A percentile compares a stretch with the other conserved stretches of the same genome.
These are phyloP conservation scores for Cichlasoma orientale DNA, from an alignment of 2,797 vertebrate species.

Conservation along the genomic window DNA sequence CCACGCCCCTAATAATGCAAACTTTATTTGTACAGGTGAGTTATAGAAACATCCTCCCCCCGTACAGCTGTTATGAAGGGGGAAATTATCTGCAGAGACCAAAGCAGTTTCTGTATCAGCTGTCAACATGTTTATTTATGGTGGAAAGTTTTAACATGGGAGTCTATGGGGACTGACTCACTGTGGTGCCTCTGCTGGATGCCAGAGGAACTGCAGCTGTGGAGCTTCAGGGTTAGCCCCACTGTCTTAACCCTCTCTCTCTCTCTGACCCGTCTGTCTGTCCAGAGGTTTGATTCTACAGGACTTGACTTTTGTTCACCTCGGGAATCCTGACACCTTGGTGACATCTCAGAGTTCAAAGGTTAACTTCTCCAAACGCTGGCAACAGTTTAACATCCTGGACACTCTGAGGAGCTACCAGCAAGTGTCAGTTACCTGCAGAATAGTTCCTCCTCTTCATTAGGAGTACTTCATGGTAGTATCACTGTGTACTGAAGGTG, in stretches of 20 bases:
- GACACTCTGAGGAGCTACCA: constrained; percentile 94
- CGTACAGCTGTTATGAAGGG: background rate
- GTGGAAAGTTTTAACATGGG: background rate
- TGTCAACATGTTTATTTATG: background rate
- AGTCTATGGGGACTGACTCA: background rate
- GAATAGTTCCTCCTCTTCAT: background rate
- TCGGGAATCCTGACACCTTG: constrained; percentile 92
- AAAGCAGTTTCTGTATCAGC: background rate
- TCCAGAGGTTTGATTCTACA: constrained; percentile 92
- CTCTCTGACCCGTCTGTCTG: background rate
- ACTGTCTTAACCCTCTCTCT: background rate
- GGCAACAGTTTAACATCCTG: constrained; percentile 98
- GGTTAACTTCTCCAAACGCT: constrained; percentile 95
- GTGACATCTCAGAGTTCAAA: constrained; percentile 77
- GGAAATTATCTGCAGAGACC: background rate
- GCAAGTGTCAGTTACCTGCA: constrained; percentile 84
- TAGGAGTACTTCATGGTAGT: background rate
- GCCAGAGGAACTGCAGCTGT: background rate
- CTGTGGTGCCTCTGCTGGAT: background rate
- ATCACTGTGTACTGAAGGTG: background rate
- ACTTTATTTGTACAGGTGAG: background rate
- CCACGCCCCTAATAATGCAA: background rate
- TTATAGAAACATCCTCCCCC: no score
- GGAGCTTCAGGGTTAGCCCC: background rate
- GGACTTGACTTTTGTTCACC: constrained; percentile 95